Conservation (phyloP, 2,888 invertebrate genomes). For the Lasius fuliginosus region DNA sequence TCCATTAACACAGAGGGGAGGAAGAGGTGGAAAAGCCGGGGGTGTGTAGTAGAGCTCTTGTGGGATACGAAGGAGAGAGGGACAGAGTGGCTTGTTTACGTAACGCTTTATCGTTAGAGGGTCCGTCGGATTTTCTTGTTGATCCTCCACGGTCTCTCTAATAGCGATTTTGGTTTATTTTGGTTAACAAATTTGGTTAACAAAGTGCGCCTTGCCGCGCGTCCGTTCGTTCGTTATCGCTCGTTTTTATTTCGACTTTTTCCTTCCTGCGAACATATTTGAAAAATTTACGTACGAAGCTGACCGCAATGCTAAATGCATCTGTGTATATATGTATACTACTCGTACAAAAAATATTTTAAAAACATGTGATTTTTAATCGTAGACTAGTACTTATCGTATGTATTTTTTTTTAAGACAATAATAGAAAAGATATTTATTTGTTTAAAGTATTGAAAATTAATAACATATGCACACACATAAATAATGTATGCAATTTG, state of each 20-base stretch:
- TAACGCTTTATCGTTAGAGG: constrained; percentile 78
- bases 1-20: constrained; percentile 67
- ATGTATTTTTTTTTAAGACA: not conserved
- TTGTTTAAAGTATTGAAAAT: not conserved
- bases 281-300: constrained; percentile 55
- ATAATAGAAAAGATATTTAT: not conserved
- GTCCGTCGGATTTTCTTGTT: constrained; percentile 77
- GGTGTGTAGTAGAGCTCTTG: constrained; percentile 41
- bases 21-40: constrained; percentile 34
- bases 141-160: constrained; percentile 75
- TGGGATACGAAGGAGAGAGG: constrained; percentile 5
- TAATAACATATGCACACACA: not conserved
- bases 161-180: constrained; percentile 79
- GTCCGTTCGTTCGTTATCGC: constrained; percentile 55
- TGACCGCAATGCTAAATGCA: constrained; percentile 23
- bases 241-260: constrained; percentile 58
- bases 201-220: constrained; percentile 61
- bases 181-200: constrained; percentile 76
- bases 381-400: not conserved
- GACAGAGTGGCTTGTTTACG: constrained; percentile 75
- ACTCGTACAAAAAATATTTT: constrained; percentile 33
- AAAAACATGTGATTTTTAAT: constrained; percentile 10
- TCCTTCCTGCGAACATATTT: constrained; percentile 46
- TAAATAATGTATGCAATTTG: not conserved
- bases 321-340: not conserved